Percentiles rank a stretch among this genome's conserved stretches.
Evolutionary conservation across 2,888 invertebrate species (phyloP).

Genomic region (Pseudococcus viburni): DNA sequence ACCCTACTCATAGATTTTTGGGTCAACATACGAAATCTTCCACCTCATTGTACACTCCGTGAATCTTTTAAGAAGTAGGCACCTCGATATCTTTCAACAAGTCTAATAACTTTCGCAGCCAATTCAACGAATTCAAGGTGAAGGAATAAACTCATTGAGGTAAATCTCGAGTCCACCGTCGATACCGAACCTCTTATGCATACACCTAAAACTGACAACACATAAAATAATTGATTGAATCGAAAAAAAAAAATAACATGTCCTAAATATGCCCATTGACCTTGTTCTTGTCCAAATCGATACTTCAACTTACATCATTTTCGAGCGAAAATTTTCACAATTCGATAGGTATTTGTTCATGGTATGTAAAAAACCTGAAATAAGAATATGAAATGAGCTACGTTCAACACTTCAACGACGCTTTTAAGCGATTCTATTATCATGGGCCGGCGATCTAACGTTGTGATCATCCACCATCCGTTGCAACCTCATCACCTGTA

Average conservation of each 20-base stretch:
- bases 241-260: conserved; percentile 18
- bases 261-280: conserved; percentile 39
- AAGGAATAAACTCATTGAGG: too few species aligned
- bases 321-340: conserved; percentile 27
- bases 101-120: too few species aligned
- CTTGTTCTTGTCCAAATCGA: conserved; percentile 17
- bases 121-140: too few species aligned
- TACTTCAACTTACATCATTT: conserved; percentile 44
- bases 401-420: not conserved
- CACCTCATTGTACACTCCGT: too few species aligned
- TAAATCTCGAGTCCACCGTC: too few species aligned
- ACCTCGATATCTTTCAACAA: too few species aligned
- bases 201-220: conserved; percentile 14
- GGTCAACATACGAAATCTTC: too few species aligned
- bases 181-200: not conserved
- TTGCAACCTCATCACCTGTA: not conserved
- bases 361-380: not conserved
- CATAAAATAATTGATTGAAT: conserved; percentile 24
- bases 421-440: not conserved
- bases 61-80: too few species aligned
- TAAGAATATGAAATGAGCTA: conserved; percentile 21
- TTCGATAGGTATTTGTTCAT: not conserved
- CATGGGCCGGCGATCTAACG: not conserved
- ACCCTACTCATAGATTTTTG: too few species aligned
- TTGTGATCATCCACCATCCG: not conserved